Percentiles rank a stretch among this genome's conserved stretches.
Conservation (phyloP, 2,113 vertebrate genomes). For the Ageneiosus marmoratus region DNA sequence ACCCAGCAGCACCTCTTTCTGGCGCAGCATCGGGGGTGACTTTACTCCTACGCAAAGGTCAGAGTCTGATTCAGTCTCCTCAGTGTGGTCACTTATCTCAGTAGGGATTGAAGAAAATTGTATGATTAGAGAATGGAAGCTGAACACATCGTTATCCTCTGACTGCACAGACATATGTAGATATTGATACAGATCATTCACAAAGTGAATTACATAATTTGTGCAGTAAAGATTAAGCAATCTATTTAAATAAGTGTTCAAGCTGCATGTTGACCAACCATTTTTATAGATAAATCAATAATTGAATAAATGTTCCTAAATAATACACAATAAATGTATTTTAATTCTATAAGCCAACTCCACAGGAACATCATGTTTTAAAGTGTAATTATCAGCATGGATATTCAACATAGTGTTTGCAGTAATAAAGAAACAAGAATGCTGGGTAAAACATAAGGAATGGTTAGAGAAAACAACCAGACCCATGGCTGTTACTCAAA, state of each 20-base stretch:
- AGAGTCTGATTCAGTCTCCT: constrained; percentile 53
- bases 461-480: not conserved
- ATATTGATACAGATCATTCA: constrained; percentile 32
- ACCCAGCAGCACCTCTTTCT: constrained; percentile 44
- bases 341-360: not conserved
- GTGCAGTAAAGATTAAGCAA: not conserved
- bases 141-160: constrained; percentile 35
- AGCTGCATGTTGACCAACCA: not conserved
- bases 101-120: constrained; percentile 48
- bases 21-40: constrained; percentile 42
- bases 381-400: constrained; percentile 38
- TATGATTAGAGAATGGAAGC: constrained; percentile 49
- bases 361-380: constrained; percentile 8
- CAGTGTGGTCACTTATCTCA: constrained; percentile 48
- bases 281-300: constrained; percentile 2
- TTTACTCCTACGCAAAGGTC: constrained; percentile 54
- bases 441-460: not conserved
- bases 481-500: not conserved
- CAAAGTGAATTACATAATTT: constrained; percentile 17
- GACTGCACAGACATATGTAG: constrained; percentile 29
- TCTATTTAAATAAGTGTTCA: constrained; percentile 3
- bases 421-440: constrained; percentile 19
- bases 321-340: not conserved
- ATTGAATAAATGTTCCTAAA: not conserved
- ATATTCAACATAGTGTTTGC: constrained; percentile 17